phyloP scores from a whole-genome alignment of 2,113 vertebrate genomes.

The Proterorhinus semilunaris region DNA sequence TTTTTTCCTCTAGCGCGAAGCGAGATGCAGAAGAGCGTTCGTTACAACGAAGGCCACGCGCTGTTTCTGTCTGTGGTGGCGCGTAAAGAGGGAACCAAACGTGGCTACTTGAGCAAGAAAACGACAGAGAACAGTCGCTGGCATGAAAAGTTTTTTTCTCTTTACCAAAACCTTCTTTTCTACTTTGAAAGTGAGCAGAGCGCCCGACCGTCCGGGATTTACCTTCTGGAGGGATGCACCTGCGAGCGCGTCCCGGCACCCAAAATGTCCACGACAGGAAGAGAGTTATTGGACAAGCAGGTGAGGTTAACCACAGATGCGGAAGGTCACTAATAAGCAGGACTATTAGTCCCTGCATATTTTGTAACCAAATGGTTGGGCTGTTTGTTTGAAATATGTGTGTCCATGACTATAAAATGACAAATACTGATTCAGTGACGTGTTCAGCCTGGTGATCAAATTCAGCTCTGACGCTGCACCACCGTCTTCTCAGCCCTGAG shows the following conservation, averaged over 20 bases:
- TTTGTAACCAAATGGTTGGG: too few species aligned
- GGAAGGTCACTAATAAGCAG: too few species aligned
- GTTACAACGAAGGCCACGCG: slow-evolving; percentile 96
- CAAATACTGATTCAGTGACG: too few species aligned
- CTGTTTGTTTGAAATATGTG: neutral
- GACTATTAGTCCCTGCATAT: neutral
- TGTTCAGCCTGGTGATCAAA: too few species aligned
- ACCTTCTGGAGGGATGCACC: slow-evolving; percentile 95
- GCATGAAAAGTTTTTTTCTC: slow-evolving; percentile 96
- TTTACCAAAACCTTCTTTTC: slow-evolving; percentile 95
- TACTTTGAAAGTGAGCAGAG: slow-evolving; percentile 97
- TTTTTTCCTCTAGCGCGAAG: slow-evolving; percentile 1
- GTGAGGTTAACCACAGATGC: slow-evolving; percentile 64
- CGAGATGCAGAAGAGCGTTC: slow-evolving; percentile 94
- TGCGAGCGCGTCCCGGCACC: slow-evolving; percentile 89
- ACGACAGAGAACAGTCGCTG: slow-evolving; percentile 93
- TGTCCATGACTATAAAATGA: too few species aligned
- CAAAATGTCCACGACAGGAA: slow-evolving; percentile 80
- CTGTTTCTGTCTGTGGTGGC: slow-evolving; percentile 87
- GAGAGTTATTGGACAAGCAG: slow-evolving; percentile 92
- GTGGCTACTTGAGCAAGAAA: slow-evolving; percentile 92
- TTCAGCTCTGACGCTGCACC: too few species aligned
- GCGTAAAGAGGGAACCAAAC: slow-evolving; percentile 93
- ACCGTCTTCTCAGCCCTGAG: too few species aligned
- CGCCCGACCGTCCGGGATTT: slow-evolving; percentile 90